Conservation (phyloP, 2,888 invertebrate species). For the Sussaba pulchella region DNA sequence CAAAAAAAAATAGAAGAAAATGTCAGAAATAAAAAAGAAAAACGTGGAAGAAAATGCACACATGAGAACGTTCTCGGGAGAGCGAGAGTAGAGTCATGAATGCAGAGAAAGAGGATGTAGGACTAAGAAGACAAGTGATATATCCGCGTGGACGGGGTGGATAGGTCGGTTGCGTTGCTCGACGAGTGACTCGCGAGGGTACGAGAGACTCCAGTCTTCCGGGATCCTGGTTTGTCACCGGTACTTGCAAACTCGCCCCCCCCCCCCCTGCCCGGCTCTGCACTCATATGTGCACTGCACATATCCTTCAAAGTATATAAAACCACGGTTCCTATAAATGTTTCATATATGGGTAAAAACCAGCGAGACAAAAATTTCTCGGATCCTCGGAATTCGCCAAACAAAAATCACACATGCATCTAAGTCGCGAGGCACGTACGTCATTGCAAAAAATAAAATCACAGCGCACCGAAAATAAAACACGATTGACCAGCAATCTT, state of each 20-base stretch:
- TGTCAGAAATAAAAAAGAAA: slow-evolving; percentile 29
- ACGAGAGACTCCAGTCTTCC: slow-evolving; percentile 61
- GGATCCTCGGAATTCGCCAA: slow-evolving; percentile 43
- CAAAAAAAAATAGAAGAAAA: slow-evolving; percentile 33
- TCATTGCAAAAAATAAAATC: no score
- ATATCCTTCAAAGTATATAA: neutral
- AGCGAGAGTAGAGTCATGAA: slow-evolving; percentile 42
- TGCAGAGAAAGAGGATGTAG: slow-evolving; percentile 49
- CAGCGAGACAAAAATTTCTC: slow-evolving; percentile 59
- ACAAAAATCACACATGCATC: neutral
- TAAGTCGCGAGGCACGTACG: neutral
- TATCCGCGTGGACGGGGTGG: slow-evolving; percentile 45
- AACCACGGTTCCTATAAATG: slow-evolving; percentile 46
- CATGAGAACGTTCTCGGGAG: slow-evolving; percentile 66
- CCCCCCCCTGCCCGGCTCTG: slow-evolving; percentile 2
- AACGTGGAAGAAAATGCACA: slow-evolving; percentile 63
- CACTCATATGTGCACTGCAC: slow-evolving; percentile 5
- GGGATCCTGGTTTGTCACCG: slow-evolving; percentile 58
- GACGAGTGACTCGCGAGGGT: slow-evolving; percentile 49
- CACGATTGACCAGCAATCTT: no score
- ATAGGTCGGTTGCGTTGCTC: slow-evolving; percentile 51
- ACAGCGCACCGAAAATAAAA: no score
- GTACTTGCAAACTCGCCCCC: slow-evolving; percentile 57
- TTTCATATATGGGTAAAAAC: slow-evolving; percentile 62
- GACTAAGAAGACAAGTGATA: slow-evolving; percentile 66